Evolutionary conservation across 2,888 invertebrate species (phyloP).

Genomic region (Lochmaea capreae): DNA sequence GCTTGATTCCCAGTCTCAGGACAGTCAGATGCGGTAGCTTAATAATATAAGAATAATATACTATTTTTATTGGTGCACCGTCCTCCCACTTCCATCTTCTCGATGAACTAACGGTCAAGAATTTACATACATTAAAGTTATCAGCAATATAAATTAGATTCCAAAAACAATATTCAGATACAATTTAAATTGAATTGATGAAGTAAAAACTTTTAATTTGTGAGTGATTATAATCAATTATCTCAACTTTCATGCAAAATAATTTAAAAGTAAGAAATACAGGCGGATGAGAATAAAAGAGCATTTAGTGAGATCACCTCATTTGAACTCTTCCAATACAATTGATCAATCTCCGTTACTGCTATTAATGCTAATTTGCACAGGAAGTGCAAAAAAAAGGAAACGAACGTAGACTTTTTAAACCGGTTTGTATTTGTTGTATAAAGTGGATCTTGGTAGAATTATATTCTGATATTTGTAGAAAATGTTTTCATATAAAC

Average conservation of each 20-base stretch:
- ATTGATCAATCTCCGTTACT: slow-evolving; percentile 1
- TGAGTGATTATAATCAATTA: not conserved
- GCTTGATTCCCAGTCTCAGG: too few relatives aligned
- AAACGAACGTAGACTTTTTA: not conserved
- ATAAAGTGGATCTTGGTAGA: not conserved
- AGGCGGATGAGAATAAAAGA: not conserved
- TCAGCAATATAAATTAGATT: too few relatives aligned
- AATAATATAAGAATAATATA: too few relatives aligned
- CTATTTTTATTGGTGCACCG: too few relatives aligned
- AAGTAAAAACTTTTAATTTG: too few relatives aligned
- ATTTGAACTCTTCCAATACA: not conserved
- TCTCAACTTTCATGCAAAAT: not conserved
- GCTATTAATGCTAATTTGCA: not conserved
- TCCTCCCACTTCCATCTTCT: too few relatives aligned
- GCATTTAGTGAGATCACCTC: not conserved
- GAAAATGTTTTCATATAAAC: not conserved
- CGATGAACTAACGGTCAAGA: too few relatives aligned
- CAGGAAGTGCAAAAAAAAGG: not conserved
- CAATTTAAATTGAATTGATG: not conserved
- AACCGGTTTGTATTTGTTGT: not conserved
- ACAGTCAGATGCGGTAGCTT: too few relatives aligned
- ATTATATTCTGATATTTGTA: not conserved
- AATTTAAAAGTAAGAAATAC: not conserved
- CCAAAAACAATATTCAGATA: not conserved
- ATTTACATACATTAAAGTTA: too few relatives aligned